These are phyloP conservation scores for Drosophila fulvimacula DNA, from an alignment of 2,888 invertebrate genomes.

Conservation along the genomic window DNA sequence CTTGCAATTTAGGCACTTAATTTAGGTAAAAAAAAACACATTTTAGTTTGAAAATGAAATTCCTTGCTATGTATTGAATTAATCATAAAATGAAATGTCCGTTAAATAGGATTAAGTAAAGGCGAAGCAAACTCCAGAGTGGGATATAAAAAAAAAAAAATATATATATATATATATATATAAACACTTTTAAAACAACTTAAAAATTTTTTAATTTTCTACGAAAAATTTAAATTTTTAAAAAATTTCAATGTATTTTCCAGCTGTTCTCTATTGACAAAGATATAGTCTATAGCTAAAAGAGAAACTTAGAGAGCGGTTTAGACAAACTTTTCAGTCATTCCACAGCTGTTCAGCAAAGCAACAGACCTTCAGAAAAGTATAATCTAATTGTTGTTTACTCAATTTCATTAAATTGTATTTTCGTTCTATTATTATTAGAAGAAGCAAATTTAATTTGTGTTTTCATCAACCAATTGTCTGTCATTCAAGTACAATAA, in stretches of 20 bases:
- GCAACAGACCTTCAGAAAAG: neutral
- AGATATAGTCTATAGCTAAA: too few relatives aligned
- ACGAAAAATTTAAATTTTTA: too few relatives aligned
- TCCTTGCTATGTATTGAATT: neutral
- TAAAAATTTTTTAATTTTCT: too few relatives aligned
- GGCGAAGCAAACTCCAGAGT: neutral
- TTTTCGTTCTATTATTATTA: neutral
- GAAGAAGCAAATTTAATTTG: neutral
- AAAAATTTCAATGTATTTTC: too few relatives aligned
- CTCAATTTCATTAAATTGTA: constrained; percentile 3
- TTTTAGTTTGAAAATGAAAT: neutral
- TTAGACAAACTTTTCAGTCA: too few relatives aligned
- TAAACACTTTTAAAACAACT: too few relatives aligned
- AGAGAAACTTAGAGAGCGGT: too few relatives aligned
- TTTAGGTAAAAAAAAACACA: neutral
- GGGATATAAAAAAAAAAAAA: too few relatives aligned
- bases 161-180: too few relatives aligned
- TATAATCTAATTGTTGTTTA: constrained; percentile 3
- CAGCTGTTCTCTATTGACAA: neutral
- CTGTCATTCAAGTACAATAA: neutral
- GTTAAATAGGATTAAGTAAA: neutral
- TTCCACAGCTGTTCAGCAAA: neutral
- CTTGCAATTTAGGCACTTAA: neutral
- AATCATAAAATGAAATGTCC: neutral
- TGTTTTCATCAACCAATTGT: neutral